Base-by-base conservation (phyloP, 2,113 vertebrate genomes). In the Balaenoptera acutorostrata region DNA sequence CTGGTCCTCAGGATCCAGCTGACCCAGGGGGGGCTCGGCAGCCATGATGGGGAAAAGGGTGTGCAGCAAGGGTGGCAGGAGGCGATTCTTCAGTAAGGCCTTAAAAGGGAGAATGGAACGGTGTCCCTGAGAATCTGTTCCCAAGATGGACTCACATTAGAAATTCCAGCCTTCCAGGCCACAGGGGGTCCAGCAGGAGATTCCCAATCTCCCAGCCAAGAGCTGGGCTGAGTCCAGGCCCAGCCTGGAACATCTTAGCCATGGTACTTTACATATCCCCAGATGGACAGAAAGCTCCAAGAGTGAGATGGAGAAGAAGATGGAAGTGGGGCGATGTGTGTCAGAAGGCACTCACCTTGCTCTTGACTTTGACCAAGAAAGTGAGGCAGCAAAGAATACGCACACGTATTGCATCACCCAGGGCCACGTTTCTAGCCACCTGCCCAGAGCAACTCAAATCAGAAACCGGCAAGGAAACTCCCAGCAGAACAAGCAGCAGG, bases 281-380 rank as follows among this genome's bases (percentile, higher is more conserved):
- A 78, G 33, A 44, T 25, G 1, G 68, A 93, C 20, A 75, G 23
- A 75, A 81, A 85, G 33, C 3, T 23, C 71, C 23, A n/a, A 2
- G 7, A 77, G 15, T 44, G 36, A 66, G 31, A 74, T 2, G 4
- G 31, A 49, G 15, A 11, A 27, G 10, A 57, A 71, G 25, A 46
- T 5, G 0, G 2, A 21, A 3, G 1, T 63, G 4, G 14, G 14
- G 12, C 36, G 46, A 57, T 12, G 17, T 12, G 29, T 8, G 2
- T 66, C 17, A 72, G 6, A n/a, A 6, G 20, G n/a, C 46, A 92
- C 97, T 95, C 41, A 99, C 98, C 98, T 98, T 99, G 98, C 99
- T 99, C 96, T 99, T 99, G 75, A 99, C 97, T 97, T 99, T 99
- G 95, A 99, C 98, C 92, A 99, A 99, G 95, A 99, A 99, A 77